Conservation (phyloP, 2,797 vertebrate genomes). For the Acanthurus leucopareius region DNA sequence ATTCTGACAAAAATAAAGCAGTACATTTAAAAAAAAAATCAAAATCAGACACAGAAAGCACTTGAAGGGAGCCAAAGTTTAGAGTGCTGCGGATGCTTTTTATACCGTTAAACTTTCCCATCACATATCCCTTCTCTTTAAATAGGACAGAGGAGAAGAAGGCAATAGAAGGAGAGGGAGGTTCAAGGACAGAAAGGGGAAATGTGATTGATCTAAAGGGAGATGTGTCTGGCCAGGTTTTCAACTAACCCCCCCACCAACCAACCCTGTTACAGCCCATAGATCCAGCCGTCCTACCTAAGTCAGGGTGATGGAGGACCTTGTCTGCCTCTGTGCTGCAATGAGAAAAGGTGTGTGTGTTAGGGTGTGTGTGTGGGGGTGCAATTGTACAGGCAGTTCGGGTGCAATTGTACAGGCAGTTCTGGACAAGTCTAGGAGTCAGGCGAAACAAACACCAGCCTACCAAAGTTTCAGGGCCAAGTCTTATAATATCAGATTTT, state of each 20-base stretch:
- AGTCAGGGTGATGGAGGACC: constrained; percentile 83
- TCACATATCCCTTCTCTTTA: constrained; percentile 71
- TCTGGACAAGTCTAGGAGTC: constrained; percentile 63
- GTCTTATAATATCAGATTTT: constrained; percentile 30
- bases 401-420: constrained; percentile 59
- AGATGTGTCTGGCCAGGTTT: constrained; percentile 82
- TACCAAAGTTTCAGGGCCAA: constrained; percentile 53
- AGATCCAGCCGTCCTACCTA: constrained; percentile 82
- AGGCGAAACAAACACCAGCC: constrained; percentile 45
- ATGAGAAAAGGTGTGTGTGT: constrained; percentile 57
- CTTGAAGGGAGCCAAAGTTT: constrained; percentile 24
- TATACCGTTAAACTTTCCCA: constrained; percentile 62
- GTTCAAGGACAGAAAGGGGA: constrained; percentile 83
- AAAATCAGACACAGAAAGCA: constrained; percentile 7
- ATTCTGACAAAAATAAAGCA: constrained; percentile 2
- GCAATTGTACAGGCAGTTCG: constrained; percentile 61
- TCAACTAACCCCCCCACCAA: constrained; percentile 61
- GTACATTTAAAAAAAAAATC: too few species aligned
- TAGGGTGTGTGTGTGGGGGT: too few species aligned
- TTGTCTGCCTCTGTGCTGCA: constrained; percentile 76
- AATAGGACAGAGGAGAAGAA: constrained; percentile 72
- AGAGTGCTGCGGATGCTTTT: constrained; percentile 52
- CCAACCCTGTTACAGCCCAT: constrained; percentile 75
- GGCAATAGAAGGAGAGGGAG: constrained; percentile 63
- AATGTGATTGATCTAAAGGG: constrained; percentile 84